phyloP scores from a whole-genome alignment of 2,113 vertebrate species.

The Rhinopomastus cyanomelas region DNA sequence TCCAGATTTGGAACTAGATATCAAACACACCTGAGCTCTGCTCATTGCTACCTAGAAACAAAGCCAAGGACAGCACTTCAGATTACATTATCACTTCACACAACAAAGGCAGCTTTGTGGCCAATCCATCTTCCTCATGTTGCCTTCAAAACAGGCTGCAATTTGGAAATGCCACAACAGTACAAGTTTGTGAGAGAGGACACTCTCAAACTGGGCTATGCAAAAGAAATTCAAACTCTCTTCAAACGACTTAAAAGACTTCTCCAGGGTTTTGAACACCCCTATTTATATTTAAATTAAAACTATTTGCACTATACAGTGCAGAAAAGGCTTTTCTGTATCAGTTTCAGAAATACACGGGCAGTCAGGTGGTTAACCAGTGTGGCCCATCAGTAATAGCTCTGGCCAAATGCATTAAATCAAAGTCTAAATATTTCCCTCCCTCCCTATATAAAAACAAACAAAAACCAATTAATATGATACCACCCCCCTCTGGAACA shows the following conservation, averaged over 20 bases:
- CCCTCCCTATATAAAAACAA: neutral
- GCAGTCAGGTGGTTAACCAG: neutral
- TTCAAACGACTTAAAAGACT: neutral
- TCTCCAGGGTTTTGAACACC: neutral
- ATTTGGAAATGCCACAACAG: neutral
- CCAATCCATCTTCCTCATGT: neutral
- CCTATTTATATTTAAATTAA: neutral
- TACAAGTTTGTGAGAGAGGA: neutral
- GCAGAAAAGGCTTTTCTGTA: neutral
- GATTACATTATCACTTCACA: neutral
- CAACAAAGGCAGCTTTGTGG: neutral
- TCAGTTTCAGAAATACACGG: neutral
- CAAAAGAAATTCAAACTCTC: neutral
- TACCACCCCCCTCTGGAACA: neutral
- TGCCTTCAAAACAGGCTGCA: neutral
- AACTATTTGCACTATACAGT: fast-evolving
- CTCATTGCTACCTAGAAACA: constrained; percentile 92
- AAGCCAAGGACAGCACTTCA: constrained; percentile 33
- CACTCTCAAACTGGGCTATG: neutral
- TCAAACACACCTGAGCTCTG: constrained; percentile 90
- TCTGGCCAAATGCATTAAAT: neutral
- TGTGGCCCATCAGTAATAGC: neutral
- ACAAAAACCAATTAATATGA: neutral
- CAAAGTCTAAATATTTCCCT: neutral
- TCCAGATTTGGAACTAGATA: constrained; percentile 83